These are phyloP conservation scores for Butorides virescens DNA, from an alignment of 2,113 vertebrate genomes.

Conservation along the genomic window DNA sequence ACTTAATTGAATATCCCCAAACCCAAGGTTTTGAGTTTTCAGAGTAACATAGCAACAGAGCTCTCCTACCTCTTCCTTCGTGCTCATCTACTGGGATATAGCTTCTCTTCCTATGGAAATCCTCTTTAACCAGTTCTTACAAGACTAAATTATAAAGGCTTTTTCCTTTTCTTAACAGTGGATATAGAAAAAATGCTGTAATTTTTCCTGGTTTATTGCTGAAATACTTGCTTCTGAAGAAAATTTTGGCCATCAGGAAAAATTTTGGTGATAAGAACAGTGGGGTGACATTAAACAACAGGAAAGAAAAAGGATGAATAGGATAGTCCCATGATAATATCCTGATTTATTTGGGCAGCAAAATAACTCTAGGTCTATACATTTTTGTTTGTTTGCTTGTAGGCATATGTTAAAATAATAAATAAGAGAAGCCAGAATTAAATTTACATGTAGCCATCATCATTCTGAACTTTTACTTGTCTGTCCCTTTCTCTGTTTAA, in stretches of 20 bases:
- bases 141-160: background rate
- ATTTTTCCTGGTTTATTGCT: background rate
- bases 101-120: background rate
- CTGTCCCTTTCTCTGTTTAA: background rate
- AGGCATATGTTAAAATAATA: background rate
- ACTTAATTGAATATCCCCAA: background rate
- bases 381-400: background rate
- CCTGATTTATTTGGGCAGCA: background rate
- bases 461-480: background rate
- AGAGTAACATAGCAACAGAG: background rate
- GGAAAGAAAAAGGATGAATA: background rate
- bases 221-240: background rate
- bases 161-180: background rate
- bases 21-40: background rate
- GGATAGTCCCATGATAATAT: background rate
- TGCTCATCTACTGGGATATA: background rate
- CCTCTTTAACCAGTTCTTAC: background rate
- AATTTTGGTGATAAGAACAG: background rate
- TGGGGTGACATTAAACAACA: background rate
- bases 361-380: background rate
- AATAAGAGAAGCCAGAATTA: background rate
- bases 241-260: background rate
- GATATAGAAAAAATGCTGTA: background rate
- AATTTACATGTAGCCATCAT: background rate
- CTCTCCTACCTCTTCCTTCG: background rate